These are phyloP conservation scores for Todus mexicanus DNA, from an alignment of 2,797 vertebrate species.

Conservation along the genomic window DNA sequence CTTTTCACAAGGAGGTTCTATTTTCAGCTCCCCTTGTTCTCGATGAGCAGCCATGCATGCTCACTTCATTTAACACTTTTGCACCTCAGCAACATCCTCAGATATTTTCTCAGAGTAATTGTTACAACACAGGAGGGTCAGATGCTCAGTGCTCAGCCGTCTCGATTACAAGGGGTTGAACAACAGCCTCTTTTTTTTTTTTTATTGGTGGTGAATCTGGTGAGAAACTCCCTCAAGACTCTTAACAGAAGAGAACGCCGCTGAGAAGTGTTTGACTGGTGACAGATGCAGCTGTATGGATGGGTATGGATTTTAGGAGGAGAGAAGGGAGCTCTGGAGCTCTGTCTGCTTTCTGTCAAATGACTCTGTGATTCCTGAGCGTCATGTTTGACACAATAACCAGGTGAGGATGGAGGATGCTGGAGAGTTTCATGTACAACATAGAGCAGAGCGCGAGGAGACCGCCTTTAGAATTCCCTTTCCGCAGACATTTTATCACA, in stretches of 20 bases:
- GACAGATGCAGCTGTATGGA: not conserved
- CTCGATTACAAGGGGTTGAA: not conserved
- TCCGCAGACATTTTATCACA: not conserved
- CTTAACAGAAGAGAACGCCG: not conserved
- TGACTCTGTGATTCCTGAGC: not conserved
- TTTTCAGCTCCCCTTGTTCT: conserved; percentile 48
- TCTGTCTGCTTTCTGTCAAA: not conserved
- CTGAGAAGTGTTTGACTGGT: not conserved
- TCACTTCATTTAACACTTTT: conserved; percentile 17
- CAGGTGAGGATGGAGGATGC: not conserved
- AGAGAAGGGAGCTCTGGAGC: not conserved
- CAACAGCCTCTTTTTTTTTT: not conserved
- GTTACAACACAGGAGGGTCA: not conserved
- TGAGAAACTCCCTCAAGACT: not conserved
- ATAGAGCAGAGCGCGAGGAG: not conserved
- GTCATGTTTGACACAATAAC: not conserved
- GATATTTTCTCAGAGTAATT: conserved; percentile 15
- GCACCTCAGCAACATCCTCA: not conserved
- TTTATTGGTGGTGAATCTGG: not conserved
- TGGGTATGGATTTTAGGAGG: not conserved
- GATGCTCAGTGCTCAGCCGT: not conserved
- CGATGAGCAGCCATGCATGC: conserved; percentile 24
- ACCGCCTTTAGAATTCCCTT: conserved; percentile 1
- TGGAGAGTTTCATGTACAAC: not conserved
- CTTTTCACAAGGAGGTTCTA: conserved; percentile 37